Base-by-base conservation (phyloP, 1,140 invertebrate genomes). In the Chionoecetes opilio region DNA sequence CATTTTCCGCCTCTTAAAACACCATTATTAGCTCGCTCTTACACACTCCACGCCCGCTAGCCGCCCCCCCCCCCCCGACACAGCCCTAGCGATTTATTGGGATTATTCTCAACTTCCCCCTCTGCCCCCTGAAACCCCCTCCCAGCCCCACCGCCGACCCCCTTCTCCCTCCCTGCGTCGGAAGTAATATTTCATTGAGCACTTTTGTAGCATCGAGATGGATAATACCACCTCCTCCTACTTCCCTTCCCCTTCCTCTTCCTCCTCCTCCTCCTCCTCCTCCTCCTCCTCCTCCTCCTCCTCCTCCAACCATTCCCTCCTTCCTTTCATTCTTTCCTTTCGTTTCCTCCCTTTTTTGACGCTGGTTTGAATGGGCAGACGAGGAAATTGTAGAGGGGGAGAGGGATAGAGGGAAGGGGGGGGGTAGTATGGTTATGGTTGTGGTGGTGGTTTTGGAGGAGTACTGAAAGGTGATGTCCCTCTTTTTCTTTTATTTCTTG, bases 1-100 rank as follows among this genome's bases (percentile, higher is more conserved):
- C 84, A 93, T 93, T 87, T 93, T 93, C 21, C 84, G 84, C 84
- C 92, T 93, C 92, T 93, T 93, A 93, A 93, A 93, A 87, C 84
- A 93, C 84, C 38, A 93, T 93, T 93, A 93, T 93, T 93, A 93
- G 92, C 92, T 87, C 92, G 82, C 82, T 38, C 92, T 86, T 46
- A 93, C 92, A 92, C 82, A 35, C 53, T 31, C 75, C 34, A 85
- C 37, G 29, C 82, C 35, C 91, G 8, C 85, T n/a, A n/a, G n/a
- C n/a, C n/a, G n/a, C n/a, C n/a, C n/a, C n/a, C n/a, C n/a, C n/a
- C n/a, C 9, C 35, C 34, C 82, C 34, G 26, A 92, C 82, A 92
- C 34, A 84, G 91, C 31, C 90, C 26, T 3, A 11, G 82, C 75
- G 91, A 75, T 91, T 75, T 91, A 91, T 91, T 32, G 89, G 89